Percentiles rank a stretch among this genome's conserved stretches.
Evolutionary conservation across 2,888 invertebrate species (phyloP).

Genomic region (Drosophila pegasa): DNA sequence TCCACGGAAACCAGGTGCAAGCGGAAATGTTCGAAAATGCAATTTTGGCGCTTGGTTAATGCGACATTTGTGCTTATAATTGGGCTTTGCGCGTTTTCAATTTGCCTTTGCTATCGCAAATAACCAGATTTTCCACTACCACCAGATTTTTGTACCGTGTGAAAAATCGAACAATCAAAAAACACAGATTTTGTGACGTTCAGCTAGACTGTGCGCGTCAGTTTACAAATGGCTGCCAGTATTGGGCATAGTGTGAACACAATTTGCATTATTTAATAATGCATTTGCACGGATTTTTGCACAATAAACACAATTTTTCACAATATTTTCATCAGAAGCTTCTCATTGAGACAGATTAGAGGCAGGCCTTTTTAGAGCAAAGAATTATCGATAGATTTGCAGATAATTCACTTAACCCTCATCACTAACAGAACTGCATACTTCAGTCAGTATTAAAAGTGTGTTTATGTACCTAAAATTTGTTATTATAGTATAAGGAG

Average conservation of each 20-base stretch:
- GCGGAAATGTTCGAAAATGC: slow-evolving; percentile 84
- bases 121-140: slow-evolving; percentile 43
- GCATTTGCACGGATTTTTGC: slow-evolving; percentile 35
- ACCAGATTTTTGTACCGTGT: slow-evolving; percentile 36
- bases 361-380: slow-evolving; percentile 36
- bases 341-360: slow-evolving; percentile 46
- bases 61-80: slow-evolving; percentile 67
- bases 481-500: not conserved
- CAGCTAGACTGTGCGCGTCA: slow-evolving; percentile 9
- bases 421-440: slow-evolving; percentile 5
- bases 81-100: slow-evolving; percentile 35
- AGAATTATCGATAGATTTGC: slow-evolving; percentile 22
- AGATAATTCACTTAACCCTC: not conserved
- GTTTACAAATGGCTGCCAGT: slow-evolving; percentile 28
- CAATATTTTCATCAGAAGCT: slow-evolving; percentile 59
- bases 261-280: slow-evolving; percentile 47
- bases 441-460: not conserved
- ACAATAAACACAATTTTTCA: slow-evolving; percentile 53
- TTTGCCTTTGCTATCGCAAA: slow-evolving; percentile 31
- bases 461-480: too few species aligned
- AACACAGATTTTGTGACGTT: slow-evolving; percentile 19
- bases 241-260: slow-evolving; percentile 30
- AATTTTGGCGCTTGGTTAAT: slow-evolving; percentile 80
- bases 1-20: slow-evolving; percentile 83
- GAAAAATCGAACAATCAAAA: slow-evolving; percentile 55